Evolutionary conservation across 2,888 invertebrate species (phyloP), one percentile per base, ranked within the genome.

Genomic region (Eumerus sabulonum): DNA sequence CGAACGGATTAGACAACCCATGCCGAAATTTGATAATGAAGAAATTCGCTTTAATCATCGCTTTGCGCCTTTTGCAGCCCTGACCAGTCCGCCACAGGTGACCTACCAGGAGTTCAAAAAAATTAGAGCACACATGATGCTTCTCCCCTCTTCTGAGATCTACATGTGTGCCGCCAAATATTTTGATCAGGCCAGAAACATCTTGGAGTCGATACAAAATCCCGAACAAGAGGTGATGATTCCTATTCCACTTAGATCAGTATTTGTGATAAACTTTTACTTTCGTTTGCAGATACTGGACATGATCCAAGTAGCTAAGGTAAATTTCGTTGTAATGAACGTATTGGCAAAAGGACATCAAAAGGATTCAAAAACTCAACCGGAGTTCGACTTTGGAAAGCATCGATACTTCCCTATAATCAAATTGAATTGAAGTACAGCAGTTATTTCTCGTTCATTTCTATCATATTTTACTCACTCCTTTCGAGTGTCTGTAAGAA

Each of bases 291-390:
- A 96, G 94, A 92, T 95, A 73, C 90, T 91, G 27, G 94, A 95
- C 86, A 91, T 98, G 82, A 90, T 98, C 56, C 96, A 95, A 90
- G 94, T 98, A 82, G 94, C 96, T 44, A 98, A 98, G 91, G 97
- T 96, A 0, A 99, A 99, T 91, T 97, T 96, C 87, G 94, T 99
- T 83, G 98, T 98, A 12, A 91, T 98, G 89, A 98, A 97, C 89
- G 90, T 99, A 73, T 89, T 98, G 82, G 95, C 96, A 0, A 96
- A 96, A 76, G 98, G 98, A 9, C 98, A 98, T 88, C 96, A 96
- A 88, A 93, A 94, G 84, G 96, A 96, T 81, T 94, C 95, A 0
- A 93, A 92, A 72, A 92, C 92, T 16, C 94, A 96, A 9, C 96
- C 97, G 0, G 94, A 96, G 83, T 98, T 98, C 88, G 97, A 97